phyloP scores from a whole-genome alignment of 2,113 vertebrate genomes.

The Agapornis roseicollis region DNA sequence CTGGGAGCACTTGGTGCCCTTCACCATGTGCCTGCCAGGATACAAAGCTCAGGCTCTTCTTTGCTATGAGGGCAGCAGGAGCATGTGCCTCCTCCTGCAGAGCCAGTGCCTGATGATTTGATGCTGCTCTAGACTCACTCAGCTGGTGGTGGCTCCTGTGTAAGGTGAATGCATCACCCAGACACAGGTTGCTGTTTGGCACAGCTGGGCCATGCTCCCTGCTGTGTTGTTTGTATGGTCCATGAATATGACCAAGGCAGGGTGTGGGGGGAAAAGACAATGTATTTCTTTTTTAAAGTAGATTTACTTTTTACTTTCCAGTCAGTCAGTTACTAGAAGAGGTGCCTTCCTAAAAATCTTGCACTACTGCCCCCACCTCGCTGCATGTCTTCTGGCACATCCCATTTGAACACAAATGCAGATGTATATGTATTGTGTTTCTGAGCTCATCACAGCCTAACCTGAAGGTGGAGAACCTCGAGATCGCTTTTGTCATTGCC shows the following conservation, averaged over 20 bases:
- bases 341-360: background rate
- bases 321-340: background rate
- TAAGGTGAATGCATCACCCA: background rate
- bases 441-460: background rate
- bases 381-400: accelerated
- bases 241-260: background rate
- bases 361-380: background rate
- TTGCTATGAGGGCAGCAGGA: background rate
- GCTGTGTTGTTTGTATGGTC: background rate
- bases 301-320: background rate
- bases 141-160: accelerated
- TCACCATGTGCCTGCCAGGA: background rate
- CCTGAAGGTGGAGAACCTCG: background rate
- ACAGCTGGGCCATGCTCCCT: background rate
- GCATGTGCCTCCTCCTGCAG: background rate
- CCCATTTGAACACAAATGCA: background rate
- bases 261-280: background rate
- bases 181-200: accelerated
- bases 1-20: background rate
- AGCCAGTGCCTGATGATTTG: no score
- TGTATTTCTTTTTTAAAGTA: background rate
- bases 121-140: background rate
- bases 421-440: accelerated
- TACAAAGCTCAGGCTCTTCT: background rate
- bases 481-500: background rate